Evolutionary conservation across 2,113 vertebrate species (phyloP), one percentile per base, ranked within the genome.

Genomic region (Myrmecophaga tridactyla): DNA sequence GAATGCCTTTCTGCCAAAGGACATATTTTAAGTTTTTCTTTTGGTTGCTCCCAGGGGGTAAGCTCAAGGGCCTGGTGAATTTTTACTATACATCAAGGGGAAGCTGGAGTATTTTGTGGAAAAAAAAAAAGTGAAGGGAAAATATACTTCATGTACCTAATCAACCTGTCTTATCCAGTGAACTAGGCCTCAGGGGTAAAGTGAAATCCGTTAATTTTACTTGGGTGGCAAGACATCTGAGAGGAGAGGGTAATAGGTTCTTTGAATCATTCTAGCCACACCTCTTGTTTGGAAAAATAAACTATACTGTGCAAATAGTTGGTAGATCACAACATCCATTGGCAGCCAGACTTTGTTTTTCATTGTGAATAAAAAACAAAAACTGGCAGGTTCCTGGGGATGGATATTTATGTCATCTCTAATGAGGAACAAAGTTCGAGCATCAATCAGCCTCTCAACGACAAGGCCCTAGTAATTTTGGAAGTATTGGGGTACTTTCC

Each of bases 251-350:
- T 53, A 96, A 97, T 89, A 86, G 46, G 17, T 94, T 96, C 76
- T 96, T 92, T 97, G 98, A 97, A 94, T 97, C 89, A 96, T 95
- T 96, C 87, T 92, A 96, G 93, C 84, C 96, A 96, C 96, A 96
- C 97, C 97, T 96, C 89, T 96, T 97, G 91, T 97, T 98, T 98
- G 98, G 97, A 97, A 98, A 98, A 97, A 95, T 78, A 97, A 98
- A 97, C 77, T 62, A 92, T 83, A 62, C 83, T 97, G 95, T 96
- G 91, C 95, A 98, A 96, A 98, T 98, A 97, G 91, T 98, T 98
- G 89, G 89, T 91, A 53, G 96, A 97, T 98, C 97, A 97, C 97
- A 98, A 95, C 97, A 98, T 98, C 96, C 96, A 87, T 94, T 98
- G 98, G 98, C 97, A 98, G 93, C 94, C 90, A 97, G 36, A 94